Percentiles rank a stretch among this genome's conserved stretches.
Evolutionary conservation across 2,797 vertebrate species (phyloP).

Genomic region (Falco novaeseelandiae): DNA sequence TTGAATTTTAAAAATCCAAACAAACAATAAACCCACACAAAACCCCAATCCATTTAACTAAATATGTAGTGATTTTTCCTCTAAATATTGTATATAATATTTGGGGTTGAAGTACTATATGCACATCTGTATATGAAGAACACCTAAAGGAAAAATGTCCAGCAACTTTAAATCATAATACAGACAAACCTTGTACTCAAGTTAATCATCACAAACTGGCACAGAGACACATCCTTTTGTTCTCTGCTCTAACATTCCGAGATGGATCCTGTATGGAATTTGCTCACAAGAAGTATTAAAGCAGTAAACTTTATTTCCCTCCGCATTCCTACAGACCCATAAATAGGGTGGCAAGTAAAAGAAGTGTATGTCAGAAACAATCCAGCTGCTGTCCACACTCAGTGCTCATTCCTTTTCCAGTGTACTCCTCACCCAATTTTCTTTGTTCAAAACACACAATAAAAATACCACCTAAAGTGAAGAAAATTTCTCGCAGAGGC

Average conservation of each 20-base stretch:
- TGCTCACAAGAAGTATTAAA: slow-evolving; percentile 61
- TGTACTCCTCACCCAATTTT: background rate
- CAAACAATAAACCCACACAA: background rate
- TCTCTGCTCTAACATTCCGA: slow-evolving; percentile 30
- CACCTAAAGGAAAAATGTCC: background rate
- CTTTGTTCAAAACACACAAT: slow-evolving; percentile 35
- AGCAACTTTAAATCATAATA: slow-evolving; percentile 9
- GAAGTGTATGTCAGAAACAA: slow-evolving; percentile 51
- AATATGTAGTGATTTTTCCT: background rate
- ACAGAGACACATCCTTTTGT: slow-evolving; percentile 37
- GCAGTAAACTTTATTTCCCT: slow-evolving; percentile 55
- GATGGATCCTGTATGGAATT: slow-evolving; percentile 60
- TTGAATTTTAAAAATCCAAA: background rate
- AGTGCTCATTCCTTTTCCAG: slow-evolving; percentile 8
- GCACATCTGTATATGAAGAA: background rate
- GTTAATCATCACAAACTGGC: slow-evolving; percentile 26
- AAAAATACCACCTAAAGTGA: slow-evolving; percentile 24
- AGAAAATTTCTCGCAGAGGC: background rate
- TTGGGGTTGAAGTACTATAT: background rate
- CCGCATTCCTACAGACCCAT: slow-evolving; percentile 48
- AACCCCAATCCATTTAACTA: background rate
- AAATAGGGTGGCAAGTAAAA: slow-evolving; percentile 52
- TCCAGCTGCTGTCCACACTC: slow-evolving; percentile 40
- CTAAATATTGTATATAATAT: background rate
- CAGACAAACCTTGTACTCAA: background rate